A percentile compares a stretch with the other conserved stretches of the same genome.
Evolutionary conservation across 1,140 invertebrate genomes (phyloP).

Genomic region (Papilio xuthus): DNA sequence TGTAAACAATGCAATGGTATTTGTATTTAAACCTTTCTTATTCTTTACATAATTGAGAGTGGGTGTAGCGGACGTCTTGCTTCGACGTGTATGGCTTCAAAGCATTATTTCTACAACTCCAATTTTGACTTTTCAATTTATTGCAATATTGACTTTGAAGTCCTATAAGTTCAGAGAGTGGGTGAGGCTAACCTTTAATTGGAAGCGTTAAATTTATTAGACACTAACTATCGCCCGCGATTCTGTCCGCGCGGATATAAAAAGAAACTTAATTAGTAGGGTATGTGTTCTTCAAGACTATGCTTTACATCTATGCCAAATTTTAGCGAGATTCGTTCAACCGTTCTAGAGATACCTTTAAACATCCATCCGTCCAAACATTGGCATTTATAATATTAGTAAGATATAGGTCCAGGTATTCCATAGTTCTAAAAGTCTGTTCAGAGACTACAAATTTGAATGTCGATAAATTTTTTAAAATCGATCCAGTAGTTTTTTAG

Average conservation of each 20-base stretch:
- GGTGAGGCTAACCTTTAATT: background rate
- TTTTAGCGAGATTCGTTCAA: no score
- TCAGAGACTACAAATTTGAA: no score
- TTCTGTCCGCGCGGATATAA: no score
- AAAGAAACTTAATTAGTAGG: no score
- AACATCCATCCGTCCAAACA: no score
- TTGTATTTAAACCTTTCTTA: constrained; percentile 19
- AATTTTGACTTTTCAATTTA: constrained; percentile 29
- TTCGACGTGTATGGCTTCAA: background rate
- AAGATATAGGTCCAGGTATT: background rate
- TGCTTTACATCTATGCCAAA: no score
- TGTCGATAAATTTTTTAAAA: no score
- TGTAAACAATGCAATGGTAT: constrained; percentile 17
- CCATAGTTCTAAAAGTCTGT: background rate
- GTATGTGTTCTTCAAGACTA: no score
- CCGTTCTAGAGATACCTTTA: no score
- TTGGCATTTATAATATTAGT: no score
- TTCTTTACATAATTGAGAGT: constrained; percentile 13
- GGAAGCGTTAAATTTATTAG: background rate
- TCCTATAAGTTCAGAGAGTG: background rate
- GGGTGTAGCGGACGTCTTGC: background rate
- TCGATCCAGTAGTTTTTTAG: no score
- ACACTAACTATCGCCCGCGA: no score
- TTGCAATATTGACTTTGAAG: constrained; percentile 12
- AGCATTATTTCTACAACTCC: constrained; percentile 10